A percentile compares a stretch with the other conserved stretches of the same genome.
These are phyloP conservation scores for Adela reaumurella DNA, from an alignment of 2,888 invertebrate species.

Conservation along the genomic window DNA sequence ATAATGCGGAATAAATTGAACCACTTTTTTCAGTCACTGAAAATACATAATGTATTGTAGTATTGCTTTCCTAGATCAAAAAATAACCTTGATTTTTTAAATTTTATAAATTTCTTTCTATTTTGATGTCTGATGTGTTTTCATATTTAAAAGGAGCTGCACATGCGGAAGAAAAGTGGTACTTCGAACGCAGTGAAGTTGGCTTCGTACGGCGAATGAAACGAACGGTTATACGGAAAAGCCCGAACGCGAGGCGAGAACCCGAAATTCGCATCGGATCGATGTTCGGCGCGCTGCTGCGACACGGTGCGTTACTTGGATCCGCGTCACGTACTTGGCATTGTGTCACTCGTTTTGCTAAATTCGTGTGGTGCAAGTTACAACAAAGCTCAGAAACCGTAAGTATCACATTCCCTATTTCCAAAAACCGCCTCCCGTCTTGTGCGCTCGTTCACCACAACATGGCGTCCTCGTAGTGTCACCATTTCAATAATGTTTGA, in stretches of 20 bases:
- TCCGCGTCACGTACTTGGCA: conserved; percentile 69
- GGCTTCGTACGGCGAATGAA: not conserved
- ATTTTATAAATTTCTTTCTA: too few species aligned
- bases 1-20: too few species aligned
- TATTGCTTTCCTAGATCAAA: too few species aligned
- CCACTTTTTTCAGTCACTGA: too few species aligned
- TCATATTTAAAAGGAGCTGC: too few species aligned
- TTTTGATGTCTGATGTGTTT: too few species aligned
- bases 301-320: conserved; percentile 63
- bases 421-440: not conserved
- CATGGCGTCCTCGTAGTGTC: conserved; percentile 5
- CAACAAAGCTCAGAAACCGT: conserved; percentile 24
- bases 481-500: not conserved
- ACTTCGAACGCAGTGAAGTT: too few species aligned
- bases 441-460: conserved; percentile 5
- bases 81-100: too few species aligned
- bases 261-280: conserved; percentile 52
- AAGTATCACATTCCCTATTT: conserved; percentile 21
- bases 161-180: too few species aligned
- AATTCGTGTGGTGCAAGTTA: conserved; percentile 61
- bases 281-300: conserved; percentile 65
- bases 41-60: too few species aligned
- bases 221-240: not conserved
- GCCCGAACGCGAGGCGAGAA: conserved; percentile 20
- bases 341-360: conserved; percentile 59